These are phyloP conservation scores for Trididemnum miniatum DNA, from an alignment of 23 tunicate species.

Conservation along the genomic window DNA sequence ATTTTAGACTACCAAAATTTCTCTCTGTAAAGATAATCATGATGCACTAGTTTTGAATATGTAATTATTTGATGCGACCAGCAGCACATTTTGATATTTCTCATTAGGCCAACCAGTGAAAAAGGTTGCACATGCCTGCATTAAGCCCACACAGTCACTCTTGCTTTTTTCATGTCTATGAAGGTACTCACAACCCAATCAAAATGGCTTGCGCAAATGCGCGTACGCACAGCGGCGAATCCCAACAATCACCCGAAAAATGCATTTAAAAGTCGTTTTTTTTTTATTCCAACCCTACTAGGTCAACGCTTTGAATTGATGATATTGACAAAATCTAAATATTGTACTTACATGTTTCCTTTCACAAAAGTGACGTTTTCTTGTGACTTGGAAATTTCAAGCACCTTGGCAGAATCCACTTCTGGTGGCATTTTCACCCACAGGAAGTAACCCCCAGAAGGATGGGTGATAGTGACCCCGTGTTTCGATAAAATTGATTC, in stretches of 20 bases:
- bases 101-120: neutral
- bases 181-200: too few species aligned
- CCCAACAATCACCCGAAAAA: too few species aligned
- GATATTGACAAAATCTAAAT: neutral
- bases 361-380: conserved; percentile 56
- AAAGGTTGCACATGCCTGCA: neutral
- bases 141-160: neutral
- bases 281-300: too few species aligned
- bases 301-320: too few species aligned
- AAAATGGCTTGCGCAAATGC: too few species aligned
- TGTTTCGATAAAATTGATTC: conserved; percentile 22
- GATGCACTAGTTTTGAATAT: neutral
- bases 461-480: conserved; percentile 66
- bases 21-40: neutral
- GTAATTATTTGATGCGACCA: neutral
- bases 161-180: neutral
- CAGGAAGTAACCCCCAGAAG: conserved; percentile 75
- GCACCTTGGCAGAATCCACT: conserved; percentile 29
- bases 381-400: conserved; percentile 14
- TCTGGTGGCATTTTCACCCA: conserved; percentile 73
- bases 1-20: neutral
- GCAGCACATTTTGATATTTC: neutral
- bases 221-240: too few species aligned
- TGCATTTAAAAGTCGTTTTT: too few species aligned
- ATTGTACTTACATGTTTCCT: conserved; percentile 41